These are phyloP conservation scores for Caretta caretta DNA, from an alignment of 2,113 vertebrate species.

Conservation along the genomic window DNA sequence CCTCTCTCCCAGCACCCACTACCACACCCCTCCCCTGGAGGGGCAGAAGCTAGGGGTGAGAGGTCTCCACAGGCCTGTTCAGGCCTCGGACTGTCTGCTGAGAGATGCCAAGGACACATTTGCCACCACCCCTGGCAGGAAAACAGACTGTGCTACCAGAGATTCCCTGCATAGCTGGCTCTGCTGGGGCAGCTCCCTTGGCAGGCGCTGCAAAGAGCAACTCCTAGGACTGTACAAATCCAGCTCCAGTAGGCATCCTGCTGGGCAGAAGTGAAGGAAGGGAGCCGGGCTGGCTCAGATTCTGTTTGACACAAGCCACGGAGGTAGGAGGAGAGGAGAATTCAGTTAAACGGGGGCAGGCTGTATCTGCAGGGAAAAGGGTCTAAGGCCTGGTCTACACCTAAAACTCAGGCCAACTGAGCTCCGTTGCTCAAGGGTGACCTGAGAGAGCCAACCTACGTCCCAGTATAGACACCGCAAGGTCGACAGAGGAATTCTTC, in stretches of 20 bases:
- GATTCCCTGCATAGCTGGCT: neutral
- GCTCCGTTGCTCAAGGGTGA: neutral
- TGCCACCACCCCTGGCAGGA: accelerated
- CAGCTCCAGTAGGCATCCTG: neutral
- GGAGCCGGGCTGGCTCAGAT: neutral
- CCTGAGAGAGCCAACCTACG: too few relatives aligned
- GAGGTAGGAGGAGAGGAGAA: neutral
- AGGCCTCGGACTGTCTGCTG: neutral
- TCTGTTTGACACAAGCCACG: neutral
- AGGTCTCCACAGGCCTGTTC: neutral
- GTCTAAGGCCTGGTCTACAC: neutral
- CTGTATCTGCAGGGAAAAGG: neutral
- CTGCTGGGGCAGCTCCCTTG: neutral
- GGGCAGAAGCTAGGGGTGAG: neutral
- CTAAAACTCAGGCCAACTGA: neutral
- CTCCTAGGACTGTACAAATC: neutral
- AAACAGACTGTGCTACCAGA: neutral
- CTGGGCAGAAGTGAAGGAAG: neutral
- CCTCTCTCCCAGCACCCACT: neutral
- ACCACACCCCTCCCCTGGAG: neutral
- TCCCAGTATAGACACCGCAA: neutral
- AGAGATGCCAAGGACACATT: neutral
- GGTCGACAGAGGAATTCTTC: neutral
- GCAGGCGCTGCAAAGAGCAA: neutral
- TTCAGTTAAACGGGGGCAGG: neutral